These are phyloP conservation scores for Serripes groenlandicus DNA, from an alignment of 2,888 invertebrate genomes.

Conservation along the genomic window DNA sequence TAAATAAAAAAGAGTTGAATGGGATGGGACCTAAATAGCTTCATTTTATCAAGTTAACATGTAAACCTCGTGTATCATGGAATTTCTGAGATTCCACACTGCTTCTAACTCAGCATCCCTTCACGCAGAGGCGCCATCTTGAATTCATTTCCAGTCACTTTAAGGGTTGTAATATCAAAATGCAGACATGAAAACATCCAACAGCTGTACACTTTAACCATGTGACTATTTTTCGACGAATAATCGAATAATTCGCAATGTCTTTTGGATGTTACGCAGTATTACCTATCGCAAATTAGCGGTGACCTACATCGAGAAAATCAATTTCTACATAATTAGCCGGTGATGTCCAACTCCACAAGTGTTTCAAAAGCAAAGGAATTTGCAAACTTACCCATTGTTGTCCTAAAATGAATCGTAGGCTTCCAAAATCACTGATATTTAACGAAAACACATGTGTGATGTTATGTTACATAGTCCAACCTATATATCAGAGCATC, in stretches of 20 bases:
- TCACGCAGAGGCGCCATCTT: constrained; percentile 64
- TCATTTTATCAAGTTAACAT: too few relatives aligned
- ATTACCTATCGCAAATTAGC: background rate
- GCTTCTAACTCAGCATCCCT: constrained; percentile 43
- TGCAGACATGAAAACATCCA: too few relatives aligned
- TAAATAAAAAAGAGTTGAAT: too few relatives aligned
- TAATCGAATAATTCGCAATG: too few relatives aligned
- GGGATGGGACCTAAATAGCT: too few relatives aligned
- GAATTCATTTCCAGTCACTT: constrained; percentile 52
- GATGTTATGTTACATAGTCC: background rate
- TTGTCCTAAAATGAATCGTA: background rate
- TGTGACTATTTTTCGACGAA: too few relatives aligned
- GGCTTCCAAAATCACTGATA: background rate
- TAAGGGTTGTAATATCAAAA: too few relatives aligned
- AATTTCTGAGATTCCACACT: constrained; percentile 50
- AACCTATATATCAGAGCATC: background rate
- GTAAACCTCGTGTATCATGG: too few relatives aligned
- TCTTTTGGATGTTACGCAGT: background rate
- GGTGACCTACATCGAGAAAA: constrained; percentile 18
- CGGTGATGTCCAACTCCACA: constrained; percentile 10
- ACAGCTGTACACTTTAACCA: too few relatives aligned
- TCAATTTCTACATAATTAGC: constrained; percentile 20
- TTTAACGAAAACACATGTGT: background rate
- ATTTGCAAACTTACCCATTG: constrained; percentile 21
- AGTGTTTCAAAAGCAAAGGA: constrained; percentile 4